Evolutionary conservation across 2,113 vertebrate species (phyloP).

Genomic region (Oncorhynchus clarkii): DNA sequence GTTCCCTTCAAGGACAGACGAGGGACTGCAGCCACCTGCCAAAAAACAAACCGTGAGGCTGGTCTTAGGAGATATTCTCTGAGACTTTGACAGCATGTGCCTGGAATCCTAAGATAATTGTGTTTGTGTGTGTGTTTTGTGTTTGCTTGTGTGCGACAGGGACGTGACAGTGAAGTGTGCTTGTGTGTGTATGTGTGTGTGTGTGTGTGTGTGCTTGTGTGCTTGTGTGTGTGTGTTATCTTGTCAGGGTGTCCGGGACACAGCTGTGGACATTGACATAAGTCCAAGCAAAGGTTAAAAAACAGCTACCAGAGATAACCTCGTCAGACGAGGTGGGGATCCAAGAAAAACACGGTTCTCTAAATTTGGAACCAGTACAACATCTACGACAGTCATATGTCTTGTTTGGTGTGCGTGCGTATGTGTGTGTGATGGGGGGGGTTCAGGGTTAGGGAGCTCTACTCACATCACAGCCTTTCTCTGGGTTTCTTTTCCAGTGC

Average conservation of each 20-base stretch:
- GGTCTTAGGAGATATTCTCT: constrained; percentile 50
- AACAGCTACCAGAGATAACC: constrained; percentile 18
- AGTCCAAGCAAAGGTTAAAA: constrained; percentile 31
- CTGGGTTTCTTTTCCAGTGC: constrained; percentile 82
- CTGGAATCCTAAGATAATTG: constrained; percentile 56
- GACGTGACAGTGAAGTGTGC: not conserved
- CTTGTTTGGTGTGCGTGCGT: constrained; percentile 11
- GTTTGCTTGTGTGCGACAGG: not conserved
- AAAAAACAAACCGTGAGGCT: constrained; percentile 41
- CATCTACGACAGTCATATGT: constrained; percentile 4
- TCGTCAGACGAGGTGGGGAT: constrained; percentile 15
- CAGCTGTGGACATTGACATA: constrained; percentile 15
- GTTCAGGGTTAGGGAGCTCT: constrained; percentile 8
- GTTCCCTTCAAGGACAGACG: constrained; percentile 47
- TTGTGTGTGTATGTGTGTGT: not conserved
- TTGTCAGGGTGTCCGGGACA: constrained; percentile 10
- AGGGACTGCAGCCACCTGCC: constrained; percentile 45
- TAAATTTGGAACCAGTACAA: constrained; percentile 29
- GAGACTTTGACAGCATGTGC: constrained; percentile 45
- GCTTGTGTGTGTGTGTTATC: not conserved
- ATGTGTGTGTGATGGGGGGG: not conserved
- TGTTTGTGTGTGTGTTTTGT: constrained; percentile 3
- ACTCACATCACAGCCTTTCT: constrained; percentile 81
- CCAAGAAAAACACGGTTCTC: constrained; percentile 7
- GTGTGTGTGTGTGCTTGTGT: not conserved